Percentiles rank a stretch among this genome's conserved stretches.
phyloP scores from a whole-genome alignment of 2,888 invertebrate species.

The Nymphalis c-album region DNA sequence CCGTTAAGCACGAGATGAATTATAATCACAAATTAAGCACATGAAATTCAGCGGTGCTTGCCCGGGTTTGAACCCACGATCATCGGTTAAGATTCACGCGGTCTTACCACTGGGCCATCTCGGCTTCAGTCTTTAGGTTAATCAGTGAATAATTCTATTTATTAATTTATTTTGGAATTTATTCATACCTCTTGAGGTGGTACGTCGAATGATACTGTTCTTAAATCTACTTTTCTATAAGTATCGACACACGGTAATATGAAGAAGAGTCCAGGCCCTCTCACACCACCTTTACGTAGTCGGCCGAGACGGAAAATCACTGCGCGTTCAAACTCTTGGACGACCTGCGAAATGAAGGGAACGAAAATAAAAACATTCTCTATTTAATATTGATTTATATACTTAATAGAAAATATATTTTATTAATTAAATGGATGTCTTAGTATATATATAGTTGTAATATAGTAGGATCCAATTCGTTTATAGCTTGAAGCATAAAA shows the following conservation, averaged over 20 bases:
- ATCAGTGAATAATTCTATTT: too few species aligned
- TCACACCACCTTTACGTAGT: constrained; percentile 87
- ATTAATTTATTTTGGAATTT: not conserved
- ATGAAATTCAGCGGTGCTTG: too few species aligned
- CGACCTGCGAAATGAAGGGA: constrained; percentile 79
- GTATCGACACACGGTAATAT: constrained; percentile 96
- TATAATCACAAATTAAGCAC: too few species aligned
- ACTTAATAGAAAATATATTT: not conserved
- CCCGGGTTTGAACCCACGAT: too few species aligned
- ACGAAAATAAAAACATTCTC: not conserved
- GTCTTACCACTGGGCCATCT: too few species aligned
- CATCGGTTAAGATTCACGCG: too few species aligned
- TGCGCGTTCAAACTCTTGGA: constrained; percentile 92
- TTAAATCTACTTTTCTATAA: constrained; percentile 94
- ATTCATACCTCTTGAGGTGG: constrained; percentile 94
- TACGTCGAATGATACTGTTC: constrained; percentile 97
- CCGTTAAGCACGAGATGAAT: too few species aligned
- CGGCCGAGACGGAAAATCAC: constrained; percentile 94
- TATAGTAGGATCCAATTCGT: not conserved
- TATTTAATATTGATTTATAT: not conserved
- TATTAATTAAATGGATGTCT: not conserved
- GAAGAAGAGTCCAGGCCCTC: constrained; percentile 96
- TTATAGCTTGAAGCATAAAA: too few species aligned
- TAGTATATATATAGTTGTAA: not conserved
- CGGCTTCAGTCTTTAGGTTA: too few species aligned